phyloP scores from a whole-genome alignment of 2,797 vertebrate genomes.

The Sylvia borin region DNA sequence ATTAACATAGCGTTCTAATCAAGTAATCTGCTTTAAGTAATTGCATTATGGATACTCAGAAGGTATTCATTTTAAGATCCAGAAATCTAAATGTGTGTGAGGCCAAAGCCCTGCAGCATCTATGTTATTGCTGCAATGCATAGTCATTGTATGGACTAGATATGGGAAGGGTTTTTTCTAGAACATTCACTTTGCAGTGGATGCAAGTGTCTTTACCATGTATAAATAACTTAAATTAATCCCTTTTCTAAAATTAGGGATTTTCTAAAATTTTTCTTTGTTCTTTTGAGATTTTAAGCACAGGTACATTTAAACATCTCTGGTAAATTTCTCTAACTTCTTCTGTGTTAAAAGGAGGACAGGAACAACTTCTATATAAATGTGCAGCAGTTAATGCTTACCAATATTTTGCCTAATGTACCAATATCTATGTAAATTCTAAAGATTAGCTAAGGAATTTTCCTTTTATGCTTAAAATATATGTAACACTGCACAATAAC shows the following conservation, averaged over 20 bases:
- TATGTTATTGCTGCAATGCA: neutral
- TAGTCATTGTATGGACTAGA: neutral
- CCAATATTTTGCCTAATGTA: neutral
- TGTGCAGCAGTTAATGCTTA: neutral
- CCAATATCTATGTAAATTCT: neutral
- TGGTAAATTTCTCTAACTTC: neutral
- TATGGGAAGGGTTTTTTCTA: neutral
- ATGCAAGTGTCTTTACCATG: neutral
- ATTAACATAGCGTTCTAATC: conserved; percentile 37
- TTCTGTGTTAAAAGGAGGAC: neutral
- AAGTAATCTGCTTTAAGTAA: conserved; percentile 36
- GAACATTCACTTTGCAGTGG: neutral
- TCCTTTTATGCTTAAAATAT: neutral
- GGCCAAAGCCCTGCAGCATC: neutral
- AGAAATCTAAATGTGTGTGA: conserved; percentile 12
- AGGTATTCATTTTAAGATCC: neutral
- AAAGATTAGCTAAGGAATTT: neutral
- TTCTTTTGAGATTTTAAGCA: neutral
- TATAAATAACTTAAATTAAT: neutral
- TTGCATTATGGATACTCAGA: conserved; percentile 13
- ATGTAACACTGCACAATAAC: neutral
- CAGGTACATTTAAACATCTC: neutral
- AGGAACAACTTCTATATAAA: neutral
- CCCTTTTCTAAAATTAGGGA: neutral
- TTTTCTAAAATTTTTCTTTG: neutral